phyloP scores from a whole-genome alignment of 92 coral and sea anemone species.

The Pocillopora grandis region DNA sequence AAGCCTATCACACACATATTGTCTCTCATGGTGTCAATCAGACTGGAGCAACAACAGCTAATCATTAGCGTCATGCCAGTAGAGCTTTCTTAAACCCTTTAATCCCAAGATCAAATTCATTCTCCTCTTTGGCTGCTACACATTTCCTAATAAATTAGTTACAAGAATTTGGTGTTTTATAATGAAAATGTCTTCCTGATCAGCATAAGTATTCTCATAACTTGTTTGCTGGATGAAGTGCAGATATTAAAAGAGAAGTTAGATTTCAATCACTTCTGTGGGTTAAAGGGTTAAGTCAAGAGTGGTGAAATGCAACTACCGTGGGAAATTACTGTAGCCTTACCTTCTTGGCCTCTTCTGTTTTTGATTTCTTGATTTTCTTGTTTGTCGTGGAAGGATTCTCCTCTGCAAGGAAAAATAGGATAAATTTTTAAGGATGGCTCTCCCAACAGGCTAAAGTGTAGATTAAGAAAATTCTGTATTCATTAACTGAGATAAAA shows the following conservation, averaged over 20 bases:
- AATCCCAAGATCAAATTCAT: no score
- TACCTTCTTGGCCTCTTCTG: constrained; percentile 98
- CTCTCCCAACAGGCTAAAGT: not conserved
- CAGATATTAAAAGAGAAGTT: no score
- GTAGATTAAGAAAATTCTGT: not conserved
- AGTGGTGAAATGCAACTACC: not conserved
- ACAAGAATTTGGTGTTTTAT: no score
- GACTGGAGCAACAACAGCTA: constrained; percentile 35
- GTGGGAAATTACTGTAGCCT: not conserved
- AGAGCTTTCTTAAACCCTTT: no score
- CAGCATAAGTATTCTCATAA: no score
- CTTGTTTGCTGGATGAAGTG: no score
- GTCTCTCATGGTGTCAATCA: constrained; percentile 14
- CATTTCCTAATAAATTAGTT: no score
- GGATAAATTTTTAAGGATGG: not conserved
- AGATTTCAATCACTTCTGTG: no score
- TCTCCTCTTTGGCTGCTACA: no score
- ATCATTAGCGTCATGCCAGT: constrained; percentile 7
- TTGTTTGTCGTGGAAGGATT: constrained; percentile 90
- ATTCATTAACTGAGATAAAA: not conserved
- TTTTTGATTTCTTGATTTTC: constrained; percentile 93
- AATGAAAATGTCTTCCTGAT: no score
- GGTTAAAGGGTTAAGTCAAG: no score
- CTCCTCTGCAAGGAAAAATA: constrained; percentile 67
- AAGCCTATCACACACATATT: not conserved